Evolutionary conservation across 2,113 vertebrate genomes (phyloP).

Genomic region (Lethenteron camtschaticum): DNA sequence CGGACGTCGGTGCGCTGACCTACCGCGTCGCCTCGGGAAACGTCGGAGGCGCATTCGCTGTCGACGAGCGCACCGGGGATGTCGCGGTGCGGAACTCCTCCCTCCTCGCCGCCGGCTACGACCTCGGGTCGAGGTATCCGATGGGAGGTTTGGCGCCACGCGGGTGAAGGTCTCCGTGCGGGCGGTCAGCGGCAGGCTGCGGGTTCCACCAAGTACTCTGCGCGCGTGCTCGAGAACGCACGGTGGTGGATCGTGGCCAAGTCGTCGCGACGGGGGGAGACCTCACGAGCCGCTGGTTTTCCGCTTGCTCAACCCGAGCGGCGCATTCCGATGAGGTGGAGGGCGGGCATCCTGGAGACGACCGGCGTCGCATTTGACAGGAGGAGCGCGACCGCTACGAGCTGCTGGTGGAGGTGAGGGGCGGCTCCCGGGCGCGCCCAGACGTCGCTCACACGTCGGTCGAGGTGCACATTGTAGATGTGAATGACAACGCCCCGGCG

Average conservation of each 20-base stretch:
- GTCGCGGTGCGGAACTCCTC: slow-evolving; percentile 57
- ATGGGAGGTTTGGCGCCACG: slow-evolving; percentile 66
- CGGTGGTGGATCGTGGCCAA: slow-evolving; percentile 60
- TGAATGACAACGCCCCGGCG: slow-evolving; percentile 70
- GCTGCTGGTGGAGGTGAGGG: slow-evolving; percentile 66
- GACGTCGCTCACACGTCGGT: slow-evolving; percentile 67
- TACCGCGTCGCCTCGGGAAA: slow-evolving; percentile 58
- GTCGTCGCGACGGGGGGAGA: slow-evolving; percentile 55
- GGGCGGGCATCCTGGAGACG: slow-evolving; percentile 77
- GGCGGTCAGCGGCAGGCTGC: slow-evolving; percentile 63
- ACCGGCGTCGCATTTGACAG: slow-evolving; percentile 48
- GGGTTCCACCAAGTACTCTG: slow-evolving; percentile 49
- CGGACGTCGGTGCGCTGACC: slow-evolving; percentile 16
- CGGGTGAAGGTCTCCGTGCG: slow-evolving; percentile 36
- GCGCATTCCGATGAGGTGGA: slow-evolving; percentile 57
- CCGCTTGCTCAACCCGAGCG: slow-evolving; percentile 63
- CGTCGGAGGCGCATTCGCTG: slow-evolving; percentile 39
- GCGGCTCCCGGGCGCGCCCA: slow-evolving; percentile 24
- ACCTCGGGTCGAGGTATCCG: slow-evolving; percentile 60
- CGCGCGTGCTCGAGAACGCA: slow-evolving; percentile 47
- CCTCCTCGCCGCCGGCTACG: slow-evolving; percentile 65
- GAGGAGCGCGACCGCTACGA: slow-evolving; percentile 80
- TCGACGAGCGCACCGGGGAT: slow-evolving; percentile 46
- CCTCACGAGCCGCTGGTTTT: slow-evolving; percentile 82
- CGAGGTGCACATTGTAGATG: slow-evolving; percentile 58